Evolutionary conservation across 2,888 invertebrate genomes (phyloP).

Genomic region (Drosophila emarginata): DNA sequence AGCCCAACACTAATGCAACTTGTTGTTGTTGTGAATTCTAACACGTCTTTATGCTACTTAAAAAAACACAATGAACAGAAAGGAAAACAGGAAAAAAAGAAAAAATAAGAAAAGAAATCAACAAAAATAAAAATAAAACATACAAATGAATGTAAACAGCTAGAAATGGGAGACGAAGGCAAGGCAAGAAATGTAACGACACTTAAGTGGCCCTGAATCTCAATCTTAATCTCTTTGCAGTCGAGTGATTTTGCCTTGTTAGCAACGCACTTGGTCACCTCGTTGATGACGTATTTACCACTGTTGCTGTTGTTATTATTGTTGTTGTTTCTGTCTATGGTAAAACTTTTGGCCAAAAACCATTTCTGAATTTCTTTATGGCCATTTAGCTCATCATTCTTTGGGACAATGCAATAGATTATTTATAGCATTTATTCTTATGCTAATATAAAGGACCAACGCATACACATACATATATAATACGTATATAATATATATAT

Average conservation of each 20-base stretch:
- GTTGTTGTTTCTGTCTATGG: conserved; percentile 16
- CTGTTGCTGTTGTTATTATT: conserved; percentile 12
- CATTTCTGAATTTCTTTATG: conserved; percentile 19
- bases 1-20: conserved; percentile 8
- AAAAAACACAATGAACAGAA: conserved; percentile 39
- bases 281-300: conserved; percentile 33
- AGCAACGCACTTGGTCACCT: conserved; percentile 31
- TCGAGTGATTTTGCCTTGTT: conserved; percentile 64
- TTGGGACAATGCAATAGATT: conserved; percentile 9
- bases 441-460: conserved; percentile 14
- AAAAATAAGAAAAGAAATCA: conserved; percentile 6
- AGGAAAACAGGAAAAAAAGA: conserved; percentile 11
- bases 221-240: conserved; percentile 70
- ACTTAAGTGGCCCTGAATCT: conserved; percentile 68
- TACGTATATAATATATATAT: conserved; percentile 15
- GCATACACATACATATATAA: not conserved
- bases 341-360: conserved; percentile 16
- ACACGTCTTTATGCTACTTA: conserved; percentile 51
- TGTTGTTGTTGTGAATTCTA: conserved; percentile 34
- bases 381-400: conserved; percentile 28
- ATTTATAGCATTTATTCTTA: conserved; percentile 27
- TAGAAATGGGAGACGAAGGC: conserved; percentile 14
- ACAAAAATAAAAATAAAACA: conserved; percentile 27
- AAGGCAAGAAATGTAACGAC: conserved; percentile 44
- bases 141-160: conserved; percentile 50